Percentiles rank a stretch among this genome's conserved stretches.
These are phyloP conservation scores for Apamea monoglypha DNA, from an alignment of 2,888 invertebrate species.

Conservation along the genomic window DNA sequence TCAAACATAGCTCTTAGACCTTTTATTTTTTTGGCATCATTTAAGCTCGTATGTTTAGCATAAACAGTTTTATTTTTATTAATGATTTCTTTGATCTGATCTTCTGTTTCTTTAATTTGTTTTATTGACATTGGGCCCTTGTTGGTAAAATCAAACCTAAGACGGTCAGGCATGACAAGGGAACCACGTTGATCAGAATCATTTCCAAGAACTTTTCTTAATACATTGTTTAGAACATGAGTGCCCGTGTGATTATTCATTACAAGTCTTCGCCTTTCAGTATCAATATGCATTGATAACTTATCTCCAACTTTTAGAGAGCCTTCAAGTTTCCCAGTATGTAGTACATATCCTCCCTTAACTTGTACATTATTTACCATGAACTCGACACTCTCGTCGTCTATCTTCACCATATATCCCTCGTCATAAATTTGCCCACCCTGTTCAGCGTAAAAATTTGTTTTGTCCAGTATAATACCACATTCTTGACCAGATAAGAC, in stretches of 20 bases:
- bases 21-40: constrained; percentile 96
- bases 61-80: constrained; percentile 94
- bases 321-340: constrained; percentile 97
- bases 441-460: constrained; percentile 99
- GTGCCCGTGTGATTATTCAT: constrained; percentile 99
- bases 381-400: constrained; percentile 97
- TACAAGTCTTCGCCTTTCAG: constrained; percentile 95
- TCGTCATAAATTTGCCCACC: constrained; percentile 99
- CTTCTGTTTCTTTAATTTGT: constrained; percentile 97
- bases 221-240: constrained; percentile 98
- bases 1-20: constrained; percentile 99
- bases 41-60: constrained; percentile 96
- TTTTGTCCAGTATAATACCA: constrained; percentile 97
- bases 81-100: constrained; percentile 94
- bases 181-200: constrained; percentile 99
- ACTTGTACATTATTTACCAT: constrained; percentile 98
- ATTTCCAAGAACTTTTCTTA: constrained; percentile 96
- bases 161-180: constrained; percentile 98
- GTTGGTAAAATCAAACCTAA: constrained; percentile 99
- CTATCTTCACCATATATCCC: constrained; percentile 96
- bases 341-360: constrained; percentile 98
- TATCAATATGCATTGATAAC: constrained; percentile 95
- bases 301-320: constrained; percentile 95
- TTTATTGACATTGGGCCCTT: constrained; percentile 97
- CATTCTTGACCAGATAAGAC: constrained; percentile 96